Conservation (phyloP, 2,888 invertebrate genomes). For the Pristionchus exspectatus region DNA sequence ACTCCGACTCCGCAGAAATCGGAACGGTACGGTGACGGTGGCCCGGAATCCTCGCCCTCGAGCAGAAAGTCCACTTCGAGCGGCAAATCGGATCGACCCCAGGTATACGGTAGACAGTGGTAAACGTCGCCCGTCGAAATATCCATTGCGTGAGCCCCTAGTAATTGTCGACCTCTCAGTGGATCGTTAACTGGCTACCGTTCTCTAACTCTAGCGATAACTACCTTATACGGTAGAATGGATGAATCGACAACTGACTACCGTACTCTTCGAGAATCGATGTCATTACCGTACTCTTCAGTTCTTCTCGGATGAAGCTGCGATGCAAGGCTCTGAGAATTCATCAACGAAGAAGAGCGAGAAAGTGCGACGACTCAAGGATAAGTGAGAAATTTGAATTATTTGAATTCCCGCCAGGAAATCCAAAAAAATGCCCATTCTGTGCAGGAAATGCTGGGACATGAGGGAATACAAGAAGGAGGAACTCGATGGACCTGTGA, state of each 20-base stretch:
- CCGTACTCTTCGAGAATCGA: background rate
- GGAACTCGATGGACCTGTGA: background rate
- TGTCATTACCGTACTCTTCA: background rate
- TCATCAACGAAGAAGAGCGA: constrained; percentile 7
- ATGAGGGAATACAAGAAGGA: constrained; percentile 36
- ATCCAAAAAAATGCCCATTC: background rate
- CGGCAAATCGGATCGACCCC: background rate
- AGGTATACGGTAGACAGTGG: background rate
- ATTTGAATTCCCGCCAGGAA: constrained; percentile 41
- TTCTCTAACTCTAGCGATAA: background rate
- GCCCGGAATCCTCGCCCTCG: background rate
- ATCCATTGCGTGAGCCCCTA: too few relatives aligned
- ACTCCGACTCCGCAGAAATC: background rate
- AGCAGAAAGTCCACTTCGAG: background rate
- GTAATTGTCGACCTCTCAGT: too few relatives aligned
- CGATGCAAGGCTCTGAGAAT: background rate
- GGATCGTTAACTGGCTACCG: background rate
- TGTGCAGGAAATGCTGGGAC: constrained; percentile 27
- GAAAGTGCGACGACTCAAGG: constrained; percentile 21
- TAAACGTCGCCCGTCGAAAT: too few relatives aligned
- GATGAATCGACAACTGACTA: background rate
- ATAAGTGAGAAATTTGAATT: constrained; percentile 2
- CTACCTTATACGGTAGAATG: background rate
- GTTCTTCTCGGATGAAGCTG: constrained; percentile 27
- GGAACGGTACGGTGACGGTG: background rate